Base-by-base conservation (phyloP, 2,888 invertebrate species). In the Automeris io region DNA sequence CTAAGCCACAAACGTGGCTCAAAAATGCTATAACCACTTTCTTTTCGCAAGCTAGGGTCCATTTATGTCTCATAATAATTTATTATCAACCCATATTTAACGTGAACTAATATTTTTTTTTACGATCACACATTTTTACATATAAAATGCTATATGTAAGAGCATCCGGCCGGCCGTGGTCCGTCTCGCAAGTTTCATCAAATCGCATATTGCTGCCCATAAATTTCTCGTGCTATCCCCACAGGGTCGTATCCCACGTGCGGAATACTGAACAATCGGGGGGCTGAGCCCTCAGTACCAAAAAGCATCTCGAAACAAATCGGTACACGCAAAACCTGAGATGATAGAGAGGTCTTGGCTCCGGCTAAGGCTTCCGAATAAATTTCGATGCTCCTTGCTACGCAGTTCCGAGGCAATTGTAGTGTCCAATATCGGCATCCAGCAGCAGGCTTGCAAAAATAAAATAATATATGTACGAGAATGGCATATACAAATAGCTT, bases 141-240 rank as follows among this genome's bases (percentile, higher is more conserved):
- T 54, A 63, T 59, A 69, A 68, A 66, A 61, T 61, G 57, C 51
- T 41, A 50, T 47, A 45, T 40, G 40, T 51, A 58, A 54, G 64
- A 65, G 53, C 58, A 56, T 51, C 51, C 50, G 40, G 45, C 54
- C 50, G 45, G 43, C 45, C 49, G 45, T 50, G 41, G 49, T 51
- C 51, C 47, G 50, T 41, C 48, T 49, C 47, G 41, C 52, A 45
- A 57, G 65, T 72, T 70, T 72, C 70, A 77, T 77, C 78, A 72
- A 67, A 61, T 59, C 66, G 49, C 67, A 77, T 81, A 81, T 81
- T 80, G 70, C 71, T 49, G 42, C 45, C 66, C 67, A 80, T 81
- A 81, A 80, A 79, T 79, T 61, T 63, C 56, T 56, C 63, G 62
- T 67, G 59, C 57, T 42, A 49, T 49, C 51, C 51, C 35, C 31